Evolutionary conservation across 2,797 vertebrate species (phyloP).

Genomic region (Melanogrammus aeglefinus): DNA sequence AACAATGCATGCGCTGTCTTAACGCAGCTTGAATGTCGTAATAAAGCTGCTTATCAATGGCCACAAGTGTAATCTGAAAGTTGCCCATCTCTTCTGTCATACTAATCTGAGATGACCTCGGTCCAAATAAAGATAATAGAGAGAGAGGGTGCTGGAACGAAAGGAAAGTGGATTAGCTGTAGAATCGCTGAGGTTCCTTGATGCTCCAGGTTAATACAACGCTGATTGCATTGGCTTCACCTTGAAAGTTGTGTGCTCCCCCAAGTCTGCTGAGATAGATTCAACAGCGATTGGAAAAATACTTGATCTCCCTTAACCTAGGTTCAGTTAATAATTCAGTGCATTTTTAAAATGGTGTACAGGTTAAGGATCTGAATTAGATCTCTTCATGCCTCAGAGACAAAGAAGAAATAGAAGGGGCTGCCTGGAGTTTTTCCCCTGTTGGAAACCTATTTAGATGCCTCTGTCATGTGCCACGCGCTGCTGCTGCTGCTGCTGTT

Average conservation of each 20-base stretch:
- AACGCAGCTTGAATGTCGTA: slow-evolving; percentile 23
- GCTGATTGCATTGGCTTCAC: slow-evolving; percentile 30
- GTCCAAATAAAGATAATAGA: slow-evolving; percentile 50
- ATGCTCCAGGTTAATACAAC: slow-evolving; percentile 49
- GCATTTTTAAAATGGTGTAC: not conserved
- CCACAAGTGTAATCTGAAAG: slow-evolving; percentile 17
- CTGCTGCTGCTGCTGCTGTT: slow-evolving; percentile 67
- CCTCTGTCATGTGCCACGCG: slow-evolving; percentile 71
- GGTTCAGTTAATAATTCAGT: slow-evolving; percentile 8
- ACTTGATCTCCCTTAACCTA: slow-evolving; percentile 1
- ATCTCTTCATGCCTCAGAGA: slow-evolving; percentile 36
- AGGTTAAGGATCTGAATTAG: slow-evolving; percentile 8
- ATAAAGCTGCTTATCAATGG: slow-evolving; percentile 48
- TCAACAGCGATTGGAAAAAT: slow-evolving; percentile 8
- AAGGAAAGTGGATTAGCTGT: slow-evolving; percentile 77
- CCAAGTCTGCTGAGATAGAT: slow-evolving; percentile 27
- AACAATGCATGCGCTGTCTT: slow-evolving; percentile 20
- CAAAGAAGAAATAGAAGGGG: slow-evolving; percentile 33
- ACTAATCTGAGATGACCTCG: slow-evolving; percentile 79
- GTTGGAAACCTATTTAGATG: slow-evolving; percentile 66
- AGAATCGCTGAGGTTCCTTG: slow-evolving; percentile 68
- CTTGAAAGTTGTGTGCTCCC: slow-evolving; percentile 29
- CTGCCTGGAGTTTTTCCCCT: slow-evolving; percentile 35
- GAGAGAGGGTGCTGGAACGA: slow-evolving; percentile 58
- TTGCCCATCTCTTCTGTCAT: slow-evolving; percentile 34